phyloP scores from a whole-genome alignment of 2,113 vertebrate species.

The Leptodactylus fuscus region DNA sequence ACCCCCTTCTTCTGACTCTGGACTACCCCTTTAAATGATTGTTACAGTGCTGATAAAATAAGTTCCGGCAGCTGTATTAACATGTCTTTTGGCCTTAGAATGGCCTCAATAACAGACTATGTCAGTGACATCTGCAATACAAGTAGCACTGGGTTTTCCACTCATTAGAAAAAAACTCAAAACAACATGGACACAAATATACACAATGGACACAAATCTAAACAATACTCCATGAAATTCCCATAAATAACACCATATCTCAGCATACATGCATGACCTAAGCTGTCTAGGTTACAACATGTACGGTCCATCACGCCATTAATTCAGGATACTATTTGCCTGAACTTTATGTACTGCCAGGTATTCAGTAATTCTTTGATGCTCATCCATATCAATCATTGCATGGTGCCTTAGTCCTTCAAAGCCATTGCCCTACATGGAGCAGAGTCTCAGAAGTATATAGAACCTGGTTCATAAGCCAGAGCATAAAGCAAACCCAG shows the following conservation, averaged over 20 bases:
- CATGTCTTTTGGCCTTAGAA: not conserved
- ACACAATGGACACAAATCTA: too few species aligned
- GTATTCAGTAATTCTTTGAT: not conserved
- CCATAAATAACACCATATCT: not conserved
- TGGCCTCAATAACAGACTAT: not conserved
- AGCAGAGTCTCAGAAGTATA: not conserved
- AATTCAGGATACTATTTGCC: not conserved
- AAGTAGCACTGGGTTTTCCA: too few species aligned
- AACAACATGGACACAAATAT: too few species aligned
- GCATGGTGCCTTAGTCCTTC: not conserved
- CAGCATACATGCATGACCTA: not conserved
- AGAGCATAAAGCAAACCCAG: not conserved
- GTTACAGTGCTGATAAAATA: not conserved
- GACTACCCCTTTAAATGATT: not conserved
- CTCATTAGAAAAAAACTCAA: not conserved
- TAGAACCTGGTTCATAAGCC: slow-evolving; percentile 1
- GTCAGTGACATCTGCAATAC: not conserved
- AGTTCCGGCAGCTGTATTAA: not conserved
- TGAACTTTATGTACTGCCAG: not conserved
- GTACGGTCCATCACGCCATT: not conserved
- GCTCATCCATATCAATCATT: not conserved
- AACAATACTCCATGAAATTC: not conserved
- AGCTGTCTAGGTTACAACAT: not conserved
- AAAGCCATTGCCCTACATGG: not conserved
- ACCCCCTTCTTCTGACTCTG: too few species aligned